These are phyloP conservation scores for Hoplostethus atlanticus DNA, from an alignment of 2,797 vertebrate genomes.

Conservation along the genomic window DNA sequence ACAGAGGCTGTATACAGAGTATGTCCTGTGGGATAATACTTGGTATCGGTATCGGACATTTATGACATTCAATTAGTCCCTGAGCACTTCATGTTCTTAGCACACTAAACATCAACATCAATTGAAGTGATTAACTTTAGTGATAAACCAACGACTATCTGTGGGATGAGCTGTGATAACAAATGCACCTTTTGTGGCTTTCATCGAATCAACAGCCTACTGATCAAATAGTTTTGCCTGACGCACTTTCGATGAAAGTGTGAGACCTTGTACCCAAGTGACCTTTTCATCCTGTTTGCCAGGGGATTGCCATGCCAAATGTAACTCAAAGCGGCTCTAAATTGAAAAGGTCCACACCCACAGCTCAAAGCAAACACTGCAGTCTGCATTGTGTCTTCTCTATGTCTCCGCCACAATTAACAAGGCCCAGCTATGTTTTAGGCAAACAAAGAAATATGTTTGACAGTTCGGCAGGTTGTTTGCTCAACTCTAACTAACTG, in stretches of 20 bases:
- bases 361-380: slow-evolving; percentile 57
- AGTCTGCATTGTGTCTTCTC: slow-evolving; percentile 36
- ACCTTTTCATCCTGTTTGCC: slow-evolving; percentile 13
- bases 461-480: slow-evolving; percentile 33
- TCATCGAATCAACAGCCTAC: too few relatives aligned
- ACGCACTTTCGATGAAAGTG: not conserved
- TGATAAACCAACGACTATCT: not conserved
- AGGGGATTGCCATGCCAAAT: not conserved
- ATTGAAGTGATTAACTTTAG: not conserved
- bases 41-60: not conserved
- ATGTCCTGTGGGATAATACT: not conserved
- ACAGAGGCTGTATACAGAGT: slow-evolving; percentile 1
- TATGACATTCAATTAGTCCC: too few relatives aligned
- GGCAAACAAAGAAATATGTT: slow-evolving; percentile 48
- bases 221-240: slow-evolving; percentile 31
- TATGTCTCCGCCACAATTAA: slow-evolving; percentile 21
- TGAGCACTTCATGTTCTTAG: too few relatives aligned
- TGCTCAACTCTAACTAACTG: slow-evolving; percentile 18
- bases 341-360: slow-evolving; percentile 43
- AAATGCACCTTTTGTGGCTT: not conserved
- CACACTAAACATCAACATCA: too few relatives aligned
- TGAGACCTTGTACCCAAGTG: not conserved
- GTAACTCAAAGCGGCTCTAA: not conserved
- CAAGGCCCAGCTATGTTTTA: slow-evolving; percentile 4
- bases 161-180: not conserved